Evolutionary conservation across 2,888 invertebrate species (phyloP).

Genomic region (Operophtera brumata): DNA sequence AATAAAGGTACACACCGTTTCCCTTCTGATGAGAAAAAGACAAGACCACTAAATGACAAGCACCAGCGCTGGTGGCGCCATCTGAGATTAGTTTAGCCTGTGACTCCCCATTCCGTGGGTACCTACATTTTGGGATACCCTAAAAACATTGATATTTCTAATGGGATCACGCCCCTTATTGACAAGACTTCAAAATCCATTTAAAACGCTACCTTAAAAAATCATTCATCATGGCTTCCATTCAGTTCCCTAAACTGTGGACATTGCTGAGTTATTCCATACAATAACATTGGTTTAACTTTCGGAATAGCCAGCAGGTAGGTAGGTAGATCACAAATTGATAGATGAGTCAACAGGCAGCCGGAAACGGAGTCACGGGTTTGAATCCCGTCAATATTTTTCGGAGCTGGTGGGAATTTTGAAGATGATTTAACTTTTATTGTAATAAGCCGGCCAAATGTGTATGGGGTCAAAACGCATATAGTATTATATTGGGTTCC

Average conservation of each 20-base stretch:
- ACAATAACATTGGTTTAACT: conserved; percentile 14
- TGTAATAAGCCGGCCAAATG: too few relatives aligned
- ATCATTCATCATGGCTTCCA: background rate
- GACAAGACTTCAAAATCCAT: background rate
- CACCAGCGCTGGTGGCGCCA: too few relatives aligned
- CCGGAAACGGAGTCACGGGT: conserved; percentile 23
- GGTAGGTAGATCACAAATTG: background rate
- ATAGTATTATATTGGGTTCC: too few relatives aligned
- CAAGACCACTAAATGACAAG: too few relatives aligned
- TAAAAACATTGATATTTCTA: too few relatives aligned
- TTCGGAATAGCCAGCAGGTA: background rate
- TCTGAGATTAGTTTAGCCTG: too few relatives aligned
- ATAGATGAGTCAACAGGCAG: conserved; percentile 11
- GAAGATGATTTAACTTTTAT: too few relatives aligned
- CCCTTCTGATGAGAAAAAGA: too few relatives aligned
- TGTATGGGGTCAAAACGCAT: too few relatives aligned
- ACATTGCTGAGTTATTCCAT: conserved; percentile 10
- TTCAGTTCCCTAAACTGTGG: conserved; percentile 12
- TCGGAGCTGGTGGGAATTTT: conserved; percentile 5
- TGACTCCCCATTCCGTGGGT: too few relatives aligned
- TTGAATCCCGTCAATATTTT: conserved; percentile 25
- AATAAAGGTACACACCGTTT: too few relatives aligned
- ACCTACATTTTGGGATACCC: too few relatives aligned
- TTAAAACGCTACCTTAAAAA: background rate
- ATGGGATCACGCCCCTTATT: background rate